Evolutionary conservation across 1,140 invertebrate genomes (phyloP).

Genomic region (Euwallacea fornicatus): DNA sequence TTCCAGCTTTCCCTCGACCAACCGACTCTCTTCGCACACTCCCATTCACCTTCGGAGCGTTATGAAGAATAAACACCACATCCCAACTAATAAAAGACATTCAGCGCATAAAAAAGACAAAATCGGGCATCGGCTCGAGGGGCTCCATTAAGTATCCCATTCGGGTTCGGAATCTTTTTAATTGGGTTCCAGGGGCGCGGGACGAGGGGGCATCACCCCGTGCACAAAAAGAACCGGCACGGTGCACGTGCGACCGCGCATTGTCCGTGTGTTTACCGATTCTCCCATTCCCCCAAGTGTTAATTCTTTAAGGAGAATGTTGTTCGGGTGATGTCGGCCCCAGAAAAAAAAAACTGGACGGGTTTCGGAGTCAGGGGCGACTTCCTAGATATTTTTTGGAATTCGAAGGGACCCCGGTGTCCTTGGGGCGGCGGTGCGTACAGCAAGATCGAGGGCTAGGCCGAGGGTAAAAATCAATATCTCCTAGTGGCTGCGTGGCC

Average conservation of each 20-base stretch:
- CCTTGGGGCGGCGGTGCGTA: neutral
- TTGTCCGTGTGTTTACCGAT: conserved; percentile 23
- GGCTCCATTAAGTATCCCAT: conserved; percentile 23
- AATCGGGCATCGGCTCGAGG: neutral
- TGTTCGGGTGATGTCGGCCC: neutral
- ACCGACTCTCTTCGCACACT: no score
- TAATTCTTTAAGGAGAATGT: conserved; percentile 22
- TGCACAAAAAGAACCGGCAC: conserved; percentile 30
- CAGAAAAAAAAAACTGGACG: no score
- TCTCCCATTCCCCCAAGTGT: conserved; percentile 17
- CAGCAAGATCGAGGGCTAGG: neutral
- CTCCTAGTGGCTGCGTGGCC: conserved; percentile 3
- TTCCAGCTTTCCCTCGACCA: no score
- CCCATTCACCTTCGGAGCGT: no score
- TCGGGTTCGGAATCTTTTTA: conserved; percentile 26
- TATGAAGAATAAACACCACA: no score
- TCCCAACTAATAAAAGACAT: no score
- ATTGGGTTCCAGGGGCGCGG: conserved; percentile 17
- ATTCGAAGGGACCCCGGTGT: neutral
- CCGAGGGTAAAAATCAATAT: conserved; percentile 2
- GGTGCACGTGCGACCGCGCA: conserved; percentile 30
- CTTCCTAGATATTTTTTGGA: no score
- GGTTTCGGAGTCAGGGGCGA: no score
- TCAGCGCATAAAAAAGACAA: no score
- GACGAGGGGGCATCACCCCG: conserved; percentile 1